Evolutionary conservation across 1,140 invertebrate genomes (phyloP).

Genomic region (Gonatopus flavifemur): DNA sequence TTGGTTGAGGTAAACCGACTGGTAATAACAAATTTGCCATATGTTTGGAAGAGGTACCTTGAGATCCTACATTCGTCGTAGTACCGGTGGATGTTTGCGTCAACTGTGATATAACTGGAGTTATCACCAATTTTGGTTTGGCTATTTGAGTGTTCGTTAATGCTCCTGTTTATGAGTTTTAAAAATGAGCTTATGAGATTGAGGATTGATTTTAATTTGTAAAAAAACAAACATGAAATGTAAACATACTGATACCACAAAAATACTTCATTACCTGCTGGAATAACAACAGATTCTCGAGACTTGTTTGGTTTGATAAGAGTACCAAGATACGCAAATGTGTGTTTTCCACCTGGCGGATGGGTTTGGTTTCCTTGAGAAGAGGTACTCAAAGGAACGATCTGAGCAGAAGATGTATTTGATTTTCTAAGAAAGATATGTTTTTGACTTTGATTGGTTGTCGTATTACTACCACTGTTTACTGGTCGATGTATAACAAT

Average conservation of each 20-base stretch:
- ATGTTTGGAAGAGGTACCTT: constrained; percentile 47
- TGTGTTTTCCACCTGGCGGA: constrained; percentile 47
- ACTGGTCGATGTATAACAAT: constrained; percentile 50
- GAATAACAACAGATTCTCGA: constrained; percentile 47
- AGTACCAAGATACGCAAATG: constrained; percentile 53
- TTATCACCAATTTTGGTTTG: constrained; percentile 60
- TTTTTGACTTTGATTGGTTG: constrained; percentile 40
- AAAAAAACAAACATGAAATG: not conserved
- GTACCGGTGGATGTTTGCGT: constrained; percentile 52
- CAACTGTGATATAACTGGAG: constrained; percentile 52
- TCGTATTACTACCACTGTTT: constrained; percentile 35
- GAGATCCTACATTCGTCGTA: constrained; percentile 44
- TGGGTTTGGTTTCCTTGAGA: constrained; percentile 41
- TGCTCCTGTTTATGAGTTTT: constrained; percentile 33
- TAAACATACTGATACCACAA: constrained; percentile 4
- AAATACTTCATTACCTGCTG: constrained; percentile 38
- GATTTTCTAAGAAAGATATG: constrained; percentile 52
- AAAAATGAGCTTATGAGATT: not conserved
- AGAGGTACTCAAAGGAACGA: constrained; percentile 43
- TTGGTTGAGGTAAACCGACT: constrained; percentile 50
- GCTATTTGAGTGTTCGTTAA: constrained; percentile 44
- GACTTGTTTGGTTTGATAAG: constrained; percentile 51
- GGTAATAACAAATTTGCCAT: constrained; percentile 59
- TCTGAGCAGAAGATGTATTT: constrained; percentile 50
- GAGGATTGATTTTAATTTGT: too few relatives aligned